These are phyloP conservation scores for Malacosoma neustria DNA, from an alignment of 2,888 invertebrate genomes.

Conservation along the genomic window DNA sequence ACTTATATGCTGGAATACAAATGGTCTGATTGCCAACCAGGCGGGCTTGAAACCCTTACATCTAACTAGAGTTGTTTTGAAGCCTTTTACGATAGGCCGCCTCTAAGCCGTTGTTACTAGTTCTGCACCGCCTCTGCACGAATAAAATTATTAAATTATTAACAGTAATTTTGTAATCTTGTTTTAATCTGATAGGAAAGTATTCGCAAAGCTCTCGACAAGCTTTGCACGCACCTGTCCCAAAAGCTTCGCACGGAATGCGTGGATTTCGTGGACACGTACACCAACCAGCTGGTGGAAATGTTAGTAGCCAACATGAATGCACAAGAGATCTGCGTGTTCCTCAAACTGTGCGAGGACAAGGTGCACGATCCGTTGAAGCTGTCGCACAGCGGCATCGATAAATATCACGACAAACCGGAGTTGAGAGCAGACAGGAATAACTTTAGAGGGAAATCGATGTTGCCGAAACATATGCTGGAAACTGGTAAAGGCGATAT, in stretches of 20 bases:
- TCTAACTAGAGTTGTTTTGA: too few species aligned
- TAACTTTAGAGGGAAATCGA: constrained; percentile 35
- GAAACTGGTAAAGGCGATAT: constrained; percentile 27
- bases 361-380: constrained; percentile 40
- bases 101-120: too few species aligned
- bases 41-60: too few species aligned
- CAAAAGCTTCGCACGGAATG: constrained; percentile 79
- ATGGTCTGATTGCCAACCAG: too few species aligned
- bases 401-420: constrained; percentile 52
- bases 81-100: too few species aligned
- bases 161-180: too few species aligned
- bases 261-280: constrained; percentile 82
- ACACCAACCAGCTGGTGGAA: constrained; percentile 84
- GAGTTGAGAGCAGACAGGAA: constrained; percentile 48
- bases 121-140: too few species aligned
- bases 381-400: constrained; percentile 30
- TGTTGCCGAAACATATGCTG: constrained; percentile 44
- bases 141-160: too few species aligned
- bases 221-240: constrained; percentile 81
- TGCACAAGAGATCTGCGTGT: constrained; percentile 82
- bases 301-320: constrained; percentile 84
- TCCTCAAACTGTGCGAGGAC: constrained; percentile 81
- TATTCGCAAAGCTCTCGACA: constrained; percentile 80
- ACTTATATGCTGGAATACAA: too few species aligned
- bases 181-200: too few species aligned